Evolutionary conservation across 2,113 vertebrate genomes (phyloP).

Genomic region (Fregetta grallaria): DNA sequence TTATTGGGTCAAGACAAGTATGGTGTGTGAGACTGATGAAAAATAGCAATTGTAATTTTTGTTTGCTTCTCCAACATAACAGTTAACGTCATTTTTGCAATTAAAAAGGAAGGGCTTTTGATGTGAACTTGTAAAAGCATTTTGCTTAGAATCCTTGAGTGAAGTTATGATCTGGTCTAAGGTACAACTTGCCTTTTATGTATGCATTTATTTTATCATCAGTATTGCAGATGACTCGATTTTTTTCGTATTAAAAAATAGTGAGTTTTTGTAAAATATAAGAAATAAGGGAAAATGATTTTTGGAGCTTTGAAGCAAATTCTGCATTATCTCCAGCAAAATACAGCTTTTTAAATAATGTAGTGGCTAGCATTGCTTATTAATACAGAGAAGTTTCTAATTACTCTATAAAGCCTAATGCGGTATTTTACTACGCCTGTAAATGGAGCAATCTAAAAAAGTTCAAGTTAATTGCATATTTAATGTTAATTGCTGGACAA

Average conservation of each 20-base stretch:
- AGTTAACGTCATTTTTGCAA: background rate
- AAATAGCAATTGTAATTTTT: background rate
- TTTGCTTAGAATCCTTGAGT: background rate
- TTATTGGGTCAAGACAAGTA: background rate
- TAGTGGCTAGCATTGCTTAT: background rate
- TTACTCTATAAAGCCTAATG: background rate
- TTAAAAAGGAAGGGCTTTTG: background rate
- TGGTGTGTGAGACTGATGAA: background rate
- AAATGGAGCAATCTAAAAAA: background rate
- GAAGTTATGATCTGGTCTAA: background rate
- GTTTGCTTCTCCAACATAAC: background rate
- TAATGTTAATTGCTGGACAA: background rate
- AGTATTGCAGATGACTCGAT: background rate
- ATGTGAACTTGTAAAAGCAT: background rate
- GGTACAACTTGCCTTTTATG: background rate
- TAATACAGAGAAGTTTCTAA: background rate
- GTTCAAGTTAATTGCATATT: background rate
- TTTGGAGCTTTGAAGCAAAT: background rate
- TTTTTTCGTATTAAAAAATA: background rate
- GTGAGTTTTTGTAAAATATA: background rate
- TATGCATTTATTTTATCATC: background rate
- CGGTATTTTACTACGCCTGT: background rate
- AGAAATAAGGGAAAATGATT: background rate
- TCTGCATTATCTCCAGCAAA: background rate
- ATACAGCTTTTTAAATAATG: background rate